Conservation (phyloP, 2,888 invertebrate species). For the Himalopsyche kuldschensis region DNA sequence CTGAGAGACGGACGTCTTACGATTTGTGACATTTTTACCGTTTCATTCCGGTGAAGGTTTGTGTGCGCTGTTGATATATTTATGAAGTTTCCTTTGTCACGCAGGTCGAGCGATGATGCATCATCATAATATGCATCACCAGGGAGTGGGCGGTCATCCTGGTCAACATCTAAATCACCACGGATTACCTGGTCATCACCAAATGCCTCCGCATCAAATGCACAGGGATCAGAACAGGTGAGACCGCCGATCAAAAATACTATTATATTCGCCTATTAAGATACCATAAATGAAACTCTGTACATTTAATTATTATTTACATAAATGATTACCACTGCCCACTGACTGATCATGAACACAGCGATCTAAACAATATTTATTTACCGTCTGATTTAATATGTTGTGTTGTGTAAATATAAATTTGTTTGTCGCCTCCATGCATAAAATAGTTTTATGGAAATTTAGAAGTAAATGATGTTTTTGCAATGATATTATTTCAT, state of each 20-base stretch:
- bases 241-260: neutral
- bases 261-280: neutral
- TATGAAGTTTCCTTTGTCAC: constrained; percentile 29
- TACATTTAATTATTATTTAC: too few relatives aligned
- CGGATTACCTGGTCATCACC: constrained; percentile 63
- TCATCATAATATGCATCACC: constrained; percentile 62
- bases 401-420: too few relatives aligned
- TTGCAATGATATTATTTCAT: too few relatives aligned
- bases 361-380: too few relatives aligned
- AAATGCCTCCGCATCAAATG: constrained; percentile 67
- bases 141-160: constrained; percentile 56
- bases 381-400: too few relatives aligned
- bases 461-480: too few relatives aligned
- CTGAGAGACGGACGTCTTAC: constrained; percentile 29
- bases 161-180: constrained; percentile 52
- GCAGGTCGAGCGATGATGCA: constrained; percentile 54
- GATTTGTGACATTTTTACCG: constrained; percentile 11
- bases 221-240: constrained; percentile 62
- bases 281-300: too few relatives aligned
- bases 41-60: neutral
- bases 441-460: too few relatives aligned
- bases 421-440: too few relatives aligned
- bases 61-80: neutral
- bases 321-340: too few relatives aligned
- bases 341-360: too few relatives aligned